Evolutionary conservation across 2,888 invertebrate species (phyloP).

Genomic region (Venusia cambrica): DNA sequence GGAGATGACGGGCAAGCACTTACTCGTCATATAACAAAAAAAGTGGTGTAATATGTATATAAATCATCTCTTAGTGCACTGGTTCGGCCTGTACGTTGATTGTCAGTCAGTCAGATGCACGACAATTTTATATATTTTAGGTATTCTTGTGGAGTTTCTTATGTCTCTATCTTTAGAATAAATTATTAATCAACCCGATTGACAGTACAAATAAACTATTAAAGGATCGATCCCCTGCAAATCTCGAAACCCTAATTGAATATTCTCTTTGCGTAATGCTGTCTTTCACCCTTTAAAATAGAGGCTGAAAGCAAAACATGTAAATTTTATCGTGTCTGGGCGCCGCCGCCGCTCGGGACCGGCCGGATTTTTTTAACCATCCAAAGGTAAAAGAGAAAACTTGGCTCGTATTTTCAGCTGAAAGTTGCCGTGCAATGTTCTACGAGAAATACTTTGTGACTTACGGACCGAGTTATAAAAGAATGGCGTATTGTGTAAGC

Average conservation of each 20-base stretch:
- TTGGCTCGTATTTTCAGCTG: conserved; percentile 74
- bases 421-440: conserved; percentile 69
- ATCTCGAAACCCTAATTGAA: conserved; percentile 75
- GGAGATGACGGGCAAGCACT: too few relatives aligned
- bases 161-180: too few relatives aligned
- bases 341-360: conserved; percentile 52
- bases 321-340: conserved; percentile 76
- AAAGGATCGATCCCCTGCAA: conserved; percentile 31
- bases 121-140: too few relatives aligned
- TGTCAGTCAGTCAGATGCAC: too few relatives aligned
- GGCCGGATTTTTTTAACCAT: conserved; percentile 63
- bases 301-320: conserved; percentile 73
- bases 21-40: too few relatives aligned
- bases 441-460: conserved; percentile 70
- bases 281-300: conserved; percentile 78
- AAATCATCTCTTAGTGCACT: too few relatives aligned
- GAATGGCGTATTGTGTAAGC: conserved; percentile 57
- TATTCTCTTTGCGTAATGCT: conserved; percentile 75
- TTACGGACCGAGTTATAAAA: conserved; percentile 68
- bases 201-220: conserved; percentile 9
- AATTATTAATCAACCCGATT: too few relatives aligned
- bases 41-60: too few relatives aligned
- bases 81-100: too few relatives aligned
- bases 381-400: conserved; percentile 67
- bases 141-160: too few relatives aligned